phyloP scores from a whole-genome alignment of 2,797 vertebrate genomes.

The Sphaeramia orbicularis region DNA sequence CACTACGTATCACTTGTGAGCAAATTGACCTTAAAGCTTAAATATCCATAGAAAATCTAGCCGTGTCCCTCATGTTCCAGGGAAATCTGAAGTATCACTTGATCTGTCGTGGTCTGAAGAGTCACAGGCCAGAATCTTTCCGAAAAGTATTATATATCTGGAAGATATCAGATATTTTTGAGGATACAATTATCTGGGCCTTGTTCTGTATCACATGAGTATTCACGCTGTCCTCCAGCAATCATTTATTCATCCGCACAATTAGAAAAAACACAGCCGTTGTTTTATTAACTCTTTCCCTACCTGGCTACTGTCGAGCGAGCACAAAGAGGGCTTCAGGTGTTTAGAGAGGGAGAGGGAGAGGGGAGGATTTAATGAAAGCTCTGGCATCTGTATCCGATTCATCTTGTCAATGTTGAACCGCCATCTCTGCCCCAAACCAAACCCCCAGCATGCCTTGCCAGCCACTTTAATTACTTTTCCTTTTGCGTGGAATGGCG shows the following conservation, averaged over 20 bases:
- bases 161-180: constrained; percentile 46
- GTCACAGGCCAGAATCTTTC: constrained; percentile 8
- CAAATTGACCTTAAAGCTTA: too few species aligned
- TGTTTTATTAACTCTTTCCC: constrained; percentile 70
- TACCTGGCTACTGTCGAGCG: constrained; percentile 65
- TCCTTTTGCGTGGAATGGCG: constrained; percentile 63
- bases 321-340: constrained; percentile 74
- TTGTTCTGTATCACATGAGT: constrained; percentile 33
- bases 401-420: constrained; percentile 80
- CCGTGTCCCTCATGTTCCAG: too few species aligned
- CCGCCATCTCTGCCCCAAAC: constrained; percentile 76
- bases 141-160: constrained; percentile 24
- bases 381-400: constrained; percentile 78
- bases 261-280: constrained; percentile 67
- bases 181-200: constrained; percentile 47
- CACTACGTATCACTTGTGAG: too few species aligned
- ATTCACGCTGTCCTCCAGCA: constrained; percentile 66
- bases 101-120: constrained; percentile 7
- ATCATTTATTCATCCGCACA: constrained; percentile 69
- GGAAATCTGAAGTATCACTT: not conserved
- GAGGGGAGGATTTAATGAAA: constrained; percentile 77
- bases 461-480: constrained; percentile 85
- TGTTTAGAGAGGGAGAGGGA: constrained; percentile 44
- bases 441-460: constrained; percentile 80
- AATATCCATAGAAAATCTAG: too few species aligned